phyloP scores from a whole-genome alignment of 1,140 invertebrate species.

The Nephotettix cincticeps region DNA sequence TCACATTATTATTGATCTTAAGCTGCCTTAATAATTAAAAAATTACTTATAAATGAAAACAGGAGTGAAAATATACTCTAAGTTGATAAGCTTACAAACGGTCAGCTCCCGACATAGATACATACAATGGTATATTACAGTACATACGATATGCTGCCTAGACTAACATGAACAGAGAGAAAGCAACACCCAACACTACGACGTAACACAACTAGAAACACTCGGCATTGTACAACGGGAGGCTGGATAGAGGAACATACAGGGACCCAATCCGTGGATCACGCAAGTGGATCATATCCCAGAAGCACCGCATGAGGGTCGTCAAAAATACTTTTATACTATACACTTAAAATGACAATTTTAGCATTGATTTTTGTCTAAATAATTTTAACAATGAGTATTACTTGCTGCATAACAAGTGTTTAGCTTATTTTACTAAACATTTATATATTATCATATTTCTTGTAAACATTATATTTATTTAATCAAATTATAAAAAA shows the following conservation, averaged over 20 bases:
- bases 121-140: constrained; percentile 19
- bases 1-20: background rate
- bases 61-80: constrained; percentile 1
- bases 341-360: too few species aligned
- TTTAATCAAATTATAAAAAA: too few species aligned
- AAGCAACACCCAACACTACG: constrained; percentile 19
- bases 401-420: too few species aligned
- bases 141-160: constrained; percentile 8
- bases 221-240: constrained; percentile 7
- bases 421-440: too few species aligned
- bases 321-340: too few species aligned
- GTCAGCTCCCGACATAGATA: constrained; percentile 18
- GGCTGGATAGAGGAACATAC: constrained; percentile 9
- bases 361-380: too few species aligned
- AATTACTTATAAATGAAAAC: constrained; percentile 12
- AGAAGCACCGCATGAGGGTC: too few species aligned
- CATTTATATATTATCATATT: too few species aligned
- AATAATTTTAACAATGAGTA: too few species aligned
- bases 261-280: too few species aligned
- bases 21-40: constrained; percentile 11
- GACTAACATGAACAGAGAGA: constrained; percentile 17
- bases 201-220: constrained; percentile 15
- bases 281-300: too few species aligned
- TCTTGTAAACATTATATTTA: too few species aligned
- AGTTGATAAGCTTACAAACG: constrained; percentile 14